A percentile compares a stretch with the other conserved stretches of the same genome.
These are phyloP conservation scores for Tachuris rubrigastra DNA, from an alignment of 2,113 vertebrate genomes.

Conservation along the genomic window DNA sequence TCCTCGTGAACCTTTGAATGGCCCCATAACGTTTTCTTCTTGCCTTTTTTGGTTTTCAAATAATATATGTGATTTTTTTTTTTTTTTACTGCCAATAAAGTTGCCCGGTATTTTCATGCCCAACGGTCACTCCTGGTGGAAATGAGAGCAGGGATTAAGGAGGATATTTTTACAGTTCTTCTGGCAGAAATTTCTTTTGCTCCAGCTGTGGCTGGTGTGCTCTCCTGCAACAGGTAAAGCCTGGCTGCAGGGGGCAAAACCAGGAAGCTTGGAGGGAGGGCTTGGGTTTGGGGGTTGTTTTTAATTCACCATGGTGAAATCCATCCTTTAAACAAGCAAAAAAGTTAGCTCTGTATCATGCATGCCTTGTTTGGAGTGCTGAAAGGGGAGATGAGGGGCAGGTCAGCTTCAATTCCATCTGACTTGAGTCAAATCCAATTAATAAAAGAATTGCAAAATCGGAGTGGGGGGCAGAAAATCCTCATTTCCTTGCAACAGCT, in stretches of 20 bases:
- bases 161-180: background rate
- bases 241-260: background rate
- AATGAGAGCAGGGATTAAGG: conserved; percentile 27
- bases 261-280: background rate
- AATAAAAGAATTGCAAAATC: background rate
- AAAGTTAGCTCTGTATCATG: background rate
- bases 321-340: background rate
- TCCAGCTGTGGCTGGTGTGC: background rate
- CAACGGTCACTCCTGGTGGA: background rate
- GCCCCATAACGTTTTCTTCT: background rate
- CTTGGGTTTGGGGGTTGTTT: background rate
- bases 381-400: background rate
- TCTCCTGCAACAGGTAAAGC: background rate
- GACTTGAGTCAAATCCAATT: background rate
- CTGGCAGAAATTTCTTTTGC: conserved; percentile 4
- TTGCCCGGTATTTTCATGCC: conserved; percentile 20
- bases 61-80: background rate
- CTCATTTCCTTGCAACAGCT: background rate
- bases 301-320: background rate
- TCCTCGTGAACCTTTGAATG: background rate
- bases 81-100: conserved; percentile 6
- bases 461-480: background rate
- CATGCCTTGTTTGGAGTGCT: background rate
- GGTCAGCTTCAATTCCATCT: background rate
- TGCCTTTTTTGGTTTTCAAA: conserved; percentile 33